These are phyloP conservation scores for Drosophila eugracilis DNA, from an alignment of 1,140 invertebrate species.

Conservation along the genomic window DNA sequence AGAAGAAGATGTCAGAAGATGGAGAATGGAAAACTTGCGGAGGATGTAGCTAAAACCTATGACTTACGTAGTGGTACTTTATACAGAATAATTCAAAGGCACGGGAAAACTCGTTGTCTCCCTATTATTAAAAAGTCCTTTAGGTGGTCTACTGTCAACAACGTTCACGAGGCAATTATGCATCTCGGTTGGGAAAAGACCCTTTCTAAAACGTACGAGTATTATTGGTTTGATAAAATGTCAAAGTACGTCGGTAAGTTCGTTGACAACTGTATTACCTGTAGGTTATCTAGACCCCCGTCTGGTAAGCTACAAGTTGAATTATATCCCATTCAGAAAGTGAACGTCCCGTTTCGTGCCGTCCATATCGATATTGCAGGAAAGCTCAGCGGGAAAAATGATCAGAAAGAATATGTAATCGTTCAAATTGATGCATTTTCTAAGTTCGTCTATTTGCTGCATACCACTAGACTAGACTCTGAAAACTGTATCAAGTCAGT, in stretches of 20 bases:
- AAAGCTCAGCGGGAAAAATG: constrained; percentile 21
- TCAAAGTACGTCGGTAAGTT: too few species aligned
- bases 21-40: constrained; percentile 1
- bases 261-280: constrained; percentile 11
- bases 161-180: too few species aligned
- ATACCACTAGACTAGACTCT: constrained; percentile 3
- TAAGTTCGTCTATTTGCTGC: constrained; percentile 8
- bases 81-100: constrained; percentile 15
- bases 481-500: too few species aligned
- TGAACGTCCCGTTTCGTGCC: neutral
- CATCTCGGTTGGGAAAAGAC: too few species aligned
- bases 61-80: constrained; percentile 1
- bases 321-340: constrained; percentile 8
- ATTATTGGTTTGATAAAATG: too few species aligned
- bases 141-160: constrained; percentile 20
- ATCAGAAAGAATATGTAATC: constrained; percentile 16
- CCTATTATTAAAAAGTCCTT: constrained; percentile 16
- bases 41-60: constrained; percentile 3
- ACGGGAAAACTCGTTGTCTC: constrained; percentile 8
- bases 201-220: too few species aligned
- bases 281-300: too few species aligned
- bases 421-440: constrained; percentile 1
- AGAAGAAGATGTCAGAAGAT: constrained; percentile 3
- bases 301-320: constrained; percentile 9
- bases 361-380: constrained; percentile 9